These are phyloP conservation scores for Abrostola triplasia DNA, from an alignment of 2,888 invertebrate genomes.

Conservation along the genomic window DNA sequence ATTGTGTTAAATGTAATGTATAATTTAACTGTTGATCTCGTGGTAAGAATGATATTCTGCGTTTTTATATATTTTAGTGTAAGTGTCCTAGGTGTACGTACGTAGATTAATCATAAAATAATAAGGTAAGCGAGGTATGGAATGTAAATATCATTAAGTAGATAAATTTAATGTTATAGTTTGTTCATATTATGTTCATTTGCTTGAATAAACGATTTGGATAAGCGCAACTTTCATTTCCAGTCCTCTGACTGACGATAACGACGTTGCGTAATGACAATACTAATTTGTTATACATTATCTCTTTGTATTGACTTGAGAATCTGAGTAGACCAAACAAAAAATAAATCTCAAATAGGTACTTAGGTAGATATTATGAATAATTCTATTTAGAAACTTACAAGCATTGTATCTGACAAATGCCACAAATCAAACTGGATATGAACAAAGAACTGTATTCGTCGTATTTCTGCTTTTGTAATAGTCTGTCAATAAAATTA, in stretches of 20 bases:
- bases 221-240: conserved; percentile 78
- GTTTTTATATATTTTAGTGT: conserved; percentile 76
- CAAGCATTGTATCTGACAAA: conserved; percentile 1
- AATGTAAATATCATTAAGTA: conserved; percentile 88
- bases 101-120: conserved; percentile 75
- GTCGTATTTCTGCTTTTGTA: not conserved
- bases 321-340: conserved; percentile 45
- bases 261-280: conserved; percentile 47
- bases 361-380: conserved; percentile 14
- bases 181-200: conserved; percentile 88
- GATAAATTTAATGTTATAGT: conserved; percentile 88
- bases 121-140: conserved; percentile 83
- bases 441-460: not conserved
- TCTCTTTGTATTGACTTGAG: conserved; percentile 42
- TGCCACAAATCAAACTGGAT: conserved; percentile 4
- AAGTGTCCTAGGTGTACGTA: conserved; percentile 81
- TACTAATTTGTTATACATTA: conserved; percentile 42
- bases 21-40: conserved; percentile 58
- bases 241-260: conserved; percentile 30
- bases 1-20: conserved; percentile 61
- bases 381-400: conserved; percentile 32
- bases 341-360: conserved; percentile 27
- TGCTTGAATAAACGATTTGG: conserved; percentile 89
- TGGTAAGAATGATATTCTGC: conserved; percentile 73
- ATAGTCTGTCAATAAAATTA: conserved; percentile 6